Conservation (phyloP, 2,113 vertebrate genomes). For the Callopanchax toddi region DNA sequence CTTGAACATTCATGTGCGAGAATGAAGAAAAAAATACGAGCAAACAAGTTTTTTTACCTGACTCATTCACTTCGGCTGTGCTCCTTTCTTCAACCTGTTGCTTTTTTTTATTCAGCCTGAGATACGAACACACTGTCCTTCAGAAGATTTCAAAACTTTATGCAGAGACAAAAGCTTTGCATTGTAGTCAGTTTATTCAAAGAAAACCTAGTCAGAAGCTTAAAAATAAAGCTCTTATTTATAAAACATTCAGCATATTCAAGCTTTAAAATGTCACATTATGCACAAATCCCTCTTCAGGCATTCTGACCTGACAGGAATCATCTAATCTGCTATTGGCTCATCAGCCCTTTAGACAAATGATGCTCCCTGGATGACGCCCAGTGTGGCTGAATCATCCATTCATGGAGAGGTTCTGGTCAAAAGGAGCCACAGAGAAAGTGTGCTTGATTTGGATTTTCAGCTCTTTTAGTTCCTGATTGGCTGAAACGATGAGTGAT, state of each 20-base stretch:
- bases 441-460: slow-evolving; percentile 99
- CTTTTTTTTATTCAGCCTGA: slow-evolving; percentile 51
- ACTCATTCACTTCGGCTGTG: no score
- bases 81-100: slow-evolving; percentile 34
- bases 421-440: slow-evolving; percentile 98
- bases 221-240: slow-evolving; percentile 74
- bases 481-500: slow-evolving; percentile 93
- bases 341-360: slow-evolving; percentile 97
- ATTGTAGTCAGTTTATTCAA: slow-evolving; percentile 71
- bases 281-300: slow-evolving; percentile 90
- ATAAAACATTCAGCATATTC: slow-evolving; percentile 73
- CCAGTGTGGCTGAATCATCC: slow-evolving; percentile 93
- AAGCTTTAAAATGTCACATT: slow-evolving; percentile 55
- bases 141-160: slow-evolving; percentile 73
- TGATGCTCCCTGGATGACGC: slow-evolving; percentile 92
- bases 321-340: slow-evolving; percentile 97
- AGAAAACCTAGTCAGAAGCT: slow-evolving; percentile 62
- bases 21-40: slow-evolving; percentile 52
- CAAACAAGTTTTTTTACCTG: slow-evolving; percentile 40
- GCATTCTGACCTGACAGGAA: slow-evolving; percentile 97
- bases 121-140: slow-evolving; percentile 40
- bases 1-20: slow-evolving; percentile 43
- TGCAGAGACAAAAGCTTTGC: slow-evolving; percentile 60
- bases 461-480: slow-evolving; percentile 93
- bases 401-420: slow-evolving; percentile 96